Conservation (phyloP, 2,888 invertebrate species). For the Seira sanloemensis region DNA sequence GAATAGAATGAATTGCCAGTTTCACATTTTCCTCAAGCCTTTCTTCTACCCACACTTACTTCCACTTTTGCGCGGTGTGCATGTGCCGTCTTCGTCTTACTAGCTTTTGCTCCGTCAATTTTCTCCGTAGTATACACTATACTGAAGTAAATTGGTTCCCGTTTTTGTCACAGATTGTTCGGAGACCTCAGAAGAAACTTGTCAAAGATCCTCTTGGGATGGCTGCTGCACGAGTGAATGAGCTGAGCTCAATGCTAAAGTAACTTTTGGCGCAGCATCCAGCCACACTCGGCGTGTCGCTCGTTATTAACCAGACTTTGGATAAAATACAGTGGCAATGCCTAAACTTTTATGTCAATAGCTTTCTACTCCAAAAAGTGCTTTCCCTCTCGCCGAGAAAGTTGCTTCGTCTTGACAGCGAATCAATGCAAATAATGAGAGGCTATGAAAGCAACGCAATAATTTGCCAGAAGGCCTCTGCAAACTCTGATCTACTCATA, state of each 20-base stretch:
- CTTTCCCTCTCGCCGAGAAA: not conserved
- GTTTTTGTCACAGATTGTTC: constrained; percentile 37
- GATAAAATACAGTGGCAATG: no score
- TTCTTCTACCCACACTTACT: no score
- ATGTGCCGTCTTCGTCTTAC: not conserved
- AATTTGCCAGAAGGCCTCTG: not conserved
- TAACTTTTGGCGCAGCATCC: no score
- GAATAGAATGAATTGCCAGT: no score
- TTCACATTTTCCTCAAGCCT: no score
- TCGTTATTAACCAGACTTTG: not conserved
- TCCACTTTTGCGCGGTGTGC: no score
- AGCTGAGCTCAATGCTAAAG: not conserved
- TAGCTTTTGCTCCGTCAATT: not conserved
- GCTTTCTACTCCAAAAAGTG: not conserved
- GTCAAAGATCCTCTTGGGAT: not conserved
- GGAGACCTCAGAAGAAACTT: not conserved
- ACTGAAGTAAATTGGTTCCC: not conserved
- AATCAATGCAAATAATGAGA: not conserved
- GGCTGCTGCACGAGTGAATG: not conserved
- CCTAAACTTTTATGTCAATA: no score
- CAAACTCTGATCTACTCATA: no score
- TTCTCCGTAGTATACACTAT: not conserved
- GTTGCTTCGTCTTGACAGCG: not conserved
- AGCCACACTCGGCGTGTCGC: no score
- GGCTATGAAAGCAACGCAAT: no score